These are phyloP conservation scores for Remorina albescens DNA, from an alignment of 2,797 vertebrate genomes.

Conservation along the genomic window DNA sequence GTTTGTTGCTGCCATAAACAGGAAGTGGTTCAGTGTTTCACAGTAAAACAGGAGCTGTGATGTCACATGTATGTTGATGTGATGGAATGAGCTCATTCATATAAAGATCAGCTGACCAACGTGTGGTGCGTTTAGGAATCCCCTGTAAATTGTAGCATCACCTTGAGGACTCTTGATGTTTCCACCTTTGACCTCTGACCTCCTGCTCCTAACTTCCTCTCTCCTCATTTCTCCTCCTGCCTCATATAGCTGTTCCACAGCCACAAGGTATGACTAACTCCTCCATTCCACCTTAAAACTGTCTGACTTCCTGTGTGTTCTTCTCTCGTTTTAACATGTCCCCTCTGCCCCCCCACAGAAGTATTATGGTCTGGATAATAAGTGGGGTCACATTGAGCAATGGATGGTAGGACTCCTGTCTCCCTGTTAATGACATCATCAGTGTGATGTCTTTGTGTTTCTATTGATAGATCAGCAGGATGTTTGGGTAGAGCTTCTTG, in stretches of 20 bases:
- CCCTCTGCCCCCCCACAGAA: conserved; percentile 83
- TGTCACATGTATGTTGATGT: too few relatives aligned
- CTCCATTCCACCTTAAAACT: not conserved
- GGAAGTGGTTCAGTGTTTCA: too few relatives aligned
- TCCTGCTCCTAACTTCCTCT: not conserved
- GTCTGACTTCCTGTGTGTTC: conserved; percentile 4
- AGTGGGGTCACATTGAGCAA: conserved; percentile 97
- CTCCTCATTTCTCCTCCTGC: conserved; percentile 26
- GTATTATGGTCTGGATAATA: conserved; percentile 95
- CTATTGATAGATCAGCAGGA: too few relatives aligned
- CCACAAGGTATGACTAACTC: conserved; percentile 89
- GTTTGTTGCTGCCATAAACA: too few relatives aligned
- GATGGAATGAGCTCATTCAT: too few relatives aligned
- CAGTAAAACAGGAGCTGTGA: too few relatives aligned
- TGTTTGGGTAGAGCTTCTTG: conserved; percentile 3
- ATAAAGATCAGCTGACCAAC: too few relatives aligned
- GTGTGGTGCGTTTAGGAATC: too few relatives aligned
- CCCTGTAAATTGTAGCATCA: too few relatives aligned
- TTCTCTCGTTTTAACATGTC: not conserved
- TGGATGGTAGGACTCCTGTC: conserved; percentile 92
- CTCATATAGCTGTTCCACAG: conserved; percentile 90
- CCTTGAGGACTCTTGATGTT: too few relatives aligned
- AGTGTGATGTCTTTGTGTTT: too few relatives aligned
- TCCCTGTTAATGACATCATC: not conserved
- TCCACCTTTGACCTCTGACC: conserved; percentile 7